phyloP scores from a whole-genome alignment of 2,113 vertebrate genomes.

The Sminthopsis crassicaudata region DNA sequence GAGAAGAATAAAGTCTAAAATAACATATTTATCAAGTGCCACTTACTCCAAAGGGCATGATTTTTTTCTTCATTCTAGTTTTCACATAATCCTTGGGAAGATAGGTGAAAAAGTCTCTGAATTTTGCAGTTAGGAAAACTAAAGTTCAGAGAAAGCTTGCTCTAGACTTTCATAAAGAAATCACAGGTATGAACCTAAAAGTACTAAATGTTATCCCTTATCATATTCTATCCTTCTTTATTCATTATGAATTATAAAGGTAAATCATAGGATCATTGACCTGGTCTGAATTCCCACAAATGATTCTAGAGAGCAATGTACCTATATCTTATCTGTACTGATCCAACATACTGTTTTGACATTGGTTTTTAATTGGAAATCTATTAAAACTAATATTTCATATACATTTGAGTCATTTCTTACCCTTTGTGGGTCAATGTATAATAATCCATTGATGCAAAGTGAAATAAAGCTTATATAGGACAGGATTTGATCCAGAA shows the following conservation, averaged over 20 bases:
- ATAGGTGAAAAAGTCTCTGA: slow-evolving; percentile 35
- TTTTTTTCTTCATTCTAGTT: background rate
- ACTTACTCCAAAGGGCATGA: slow-evolving; percentile 39
- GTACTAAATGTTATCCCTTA: background rate
- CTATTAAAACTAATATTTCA: background rate
- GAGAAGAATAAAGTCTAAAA: slow-evolving; percentile 42
- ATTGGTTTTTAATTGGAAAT: background rate
- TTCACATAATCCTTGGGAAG: slow-evolving; percentile 29
- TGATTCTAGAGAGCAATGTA: background rate
- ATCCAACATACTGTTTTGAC: background rate
- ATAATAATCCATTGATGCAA: background rate
- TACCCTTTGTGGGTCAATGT: background rate
- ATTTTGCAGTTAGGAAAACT: slow-evolving; percentile 39
- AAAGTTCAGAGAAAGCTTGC: background rate
- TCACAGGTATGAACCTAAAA: background rate
- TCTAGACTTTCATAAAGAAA: slow-evolving; percentile 18
- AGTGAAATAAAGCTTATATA: background rate
- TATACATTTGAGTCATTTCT: background rate
- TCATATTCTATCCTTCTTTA: background rate
- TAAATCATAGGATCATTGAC: background rate
- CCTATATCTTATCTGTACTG: background rate
- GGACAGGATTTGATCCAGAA: background rate
- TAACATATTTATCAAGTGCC: slow-evolving; percentile 8
- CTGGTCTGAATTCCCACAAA: background rate
- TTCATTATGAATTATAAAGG: background rate